A percentile compares a stretch with the other conserved stretches of the same genome.
Evolutionary conservation across 2,113 vertebrate genomes (phyloP).

Genomic region (Urocynchramus pylzowi): DNA sequence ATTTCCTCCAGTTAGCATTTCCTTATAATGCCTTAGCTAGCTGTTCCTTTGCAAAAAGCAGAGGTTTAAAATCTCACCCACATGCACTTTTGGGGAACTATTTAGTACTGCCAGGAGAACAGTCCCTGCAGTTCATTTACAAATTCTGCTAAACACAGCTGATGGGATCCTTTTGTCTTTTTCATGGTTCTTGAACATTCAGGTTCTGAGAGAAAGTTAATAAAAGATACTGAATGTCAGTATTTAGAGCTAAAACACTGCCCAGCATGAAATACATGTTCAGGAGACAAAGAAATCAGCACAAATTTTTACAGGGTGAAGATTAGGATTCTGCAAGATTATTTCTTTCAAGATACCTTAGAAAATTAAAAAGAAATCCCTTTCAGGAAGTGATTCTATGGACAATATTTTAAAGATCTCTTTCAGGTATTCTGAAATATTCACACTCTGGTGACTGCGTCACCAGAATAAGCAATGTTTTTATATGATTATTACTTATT

Average conservation of each 20-base stretch:
- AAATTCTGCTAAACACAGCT: neutral
- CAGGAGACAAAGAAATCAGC: neutral
- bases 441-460: neutral
- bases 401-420: neutral
- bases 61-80: neutral
- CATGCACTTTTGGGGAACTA: neutral
- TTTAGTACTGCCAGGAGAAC: neutral
- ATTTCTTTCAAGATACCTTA: neutral
- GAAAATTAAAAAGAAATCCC: neutral
- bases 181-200: neutral
- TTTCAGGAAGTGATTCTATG: neutral
- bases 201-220: neutral
- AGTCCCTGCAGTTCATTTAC: neutral
- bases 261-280: neutral
- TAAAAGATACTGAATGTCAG: neutral
- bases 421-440: neutral
- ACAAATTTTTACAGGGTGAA: neutral
- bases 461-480: fast-evolving
- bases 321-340: neutral
- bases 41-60: neutral
- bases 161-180: neutral
- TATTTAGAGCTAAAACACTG: neutral
- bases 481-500: neutral
- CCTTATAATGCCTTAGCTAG: neutral
- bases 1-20: neutral